Evolutionary conservation across 2,113 vertebrate species (phyloP).

Genomic region (Pavo muticus): DNA sequence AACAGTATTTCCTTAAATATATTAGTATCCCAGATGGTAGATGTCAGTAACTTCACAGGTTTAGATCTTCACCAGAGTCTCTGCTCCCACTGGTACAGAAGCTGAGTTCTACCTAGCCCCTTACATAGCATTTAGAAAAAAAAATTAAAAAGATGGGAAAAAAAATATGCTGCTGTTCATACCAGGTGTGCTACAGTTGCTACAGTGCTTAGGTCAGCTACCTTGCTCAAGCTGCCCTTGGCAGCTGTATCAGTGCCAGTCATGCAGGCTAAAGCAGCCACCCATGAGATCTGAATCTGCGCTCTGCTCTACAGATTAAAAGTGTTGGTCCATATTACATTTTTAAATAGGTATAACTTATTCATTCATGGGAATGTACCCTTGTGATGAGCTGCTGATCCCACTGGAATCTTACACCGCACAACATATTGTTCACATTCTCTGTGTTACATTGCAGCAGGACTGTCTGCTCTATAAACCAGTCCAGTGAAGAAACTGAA

Average conservation of each 20-base stretch:
- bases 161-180: background rate
- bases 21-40: background rate
- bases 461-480: background rate
- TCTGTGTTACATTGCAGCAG: background rate
- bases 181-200: background rate
- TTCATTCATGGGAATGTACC: background rate
- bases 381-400: background rate
- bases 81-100: background rate
- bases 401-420: background rate
- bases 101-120: background rate
- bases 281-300: background rate
- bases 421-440: rapidly evolving
- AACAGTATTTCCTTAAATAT: background rate
- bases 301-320: background rate
- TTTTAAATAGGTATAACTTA: constrained; percentile 18
- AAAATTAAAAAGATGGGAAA: too few relatives aligned
- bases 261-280: background rate
- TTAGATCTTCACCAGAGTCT: background rate
- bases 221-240: background rate
- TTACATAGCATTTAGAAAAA: background rate
- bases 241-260: background rate
- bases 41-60: background rate
- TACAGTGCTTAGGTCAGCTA: background rate
- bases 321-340: background rate
- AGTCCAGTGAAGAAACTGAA: background rate